Evolutionary conservation across 2,888 invertebrate genomes (phyloP).

Genomic region (Oegoconia quadripuncta): DNA sequence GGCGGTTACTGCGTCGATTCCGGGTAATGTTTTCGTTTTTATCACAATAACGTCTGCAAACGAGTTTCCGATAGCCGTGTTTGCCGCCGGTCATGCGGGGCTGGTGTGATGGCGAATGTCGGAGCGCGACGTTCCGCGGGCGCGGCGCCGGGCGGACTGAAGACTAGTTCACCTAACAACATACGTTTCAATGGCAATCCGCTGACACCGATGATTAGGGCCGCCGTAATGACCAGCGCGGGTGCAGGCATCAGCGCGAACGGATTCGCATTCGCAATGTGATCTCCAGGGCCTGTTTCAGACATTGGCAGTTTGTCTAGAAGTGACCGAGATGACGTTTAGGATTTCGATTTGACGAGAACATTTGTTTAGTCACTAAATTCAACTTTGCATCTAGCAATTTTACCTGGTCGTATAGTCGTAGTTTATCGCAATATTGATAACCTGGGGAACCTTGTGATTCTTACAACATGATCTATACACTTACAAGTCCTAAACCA

Average conservation of each 20-base stretch:
- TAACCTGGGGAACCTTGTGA: too few relatives aligned
- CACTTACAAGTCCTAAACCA: too few relatives aligned
- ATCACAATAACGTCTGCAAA: constrained; percentile 41
- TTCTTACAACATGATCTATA: too few relatives aligned
- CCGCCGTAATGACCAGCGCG: constrained; percentile 47
- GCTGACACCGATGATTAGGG: constrained; percentile 40
- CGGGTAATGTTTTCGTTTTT: constrained; percentile 57
- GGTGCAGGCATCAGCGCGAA: constrained; percentile 41
- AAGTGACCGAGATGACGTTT: too few relatives aligned
- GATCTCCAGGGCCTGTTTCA: background rate
- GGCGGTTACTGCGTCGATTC: constrained; percentile 30
- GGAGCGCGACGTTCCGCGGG: constrained; percentile 45
- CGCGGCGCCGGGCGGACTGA: constrained; percentile 47
- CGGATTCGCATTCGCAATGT: constrained; percentile 4
- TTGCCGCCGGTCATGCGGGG: constrained; percentile 40
- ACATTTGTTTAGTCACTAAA: too few relatives aligned
- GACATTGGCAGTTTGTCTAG: too few relatives aligned
- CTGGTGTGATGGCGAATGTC: constrained; percentile 28
- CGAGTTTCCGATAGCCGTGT: constrained; percentile 44
- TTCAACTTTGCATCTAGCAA: too few relatives aligned
- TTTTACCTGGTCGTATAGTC: too few relatives aligned
- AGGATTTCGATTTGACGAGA: too few relatives aligned
- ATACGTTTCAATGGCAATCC: constrained; percentile 42
- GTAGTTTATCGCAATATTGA: too few relatives aligned
- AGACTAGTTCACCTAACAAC: constrained; percentile 34